phyloP scores from a whole-genome alignment of 2,888 invertebrate genomes.

The Eupithecia insigniata region DNA sequence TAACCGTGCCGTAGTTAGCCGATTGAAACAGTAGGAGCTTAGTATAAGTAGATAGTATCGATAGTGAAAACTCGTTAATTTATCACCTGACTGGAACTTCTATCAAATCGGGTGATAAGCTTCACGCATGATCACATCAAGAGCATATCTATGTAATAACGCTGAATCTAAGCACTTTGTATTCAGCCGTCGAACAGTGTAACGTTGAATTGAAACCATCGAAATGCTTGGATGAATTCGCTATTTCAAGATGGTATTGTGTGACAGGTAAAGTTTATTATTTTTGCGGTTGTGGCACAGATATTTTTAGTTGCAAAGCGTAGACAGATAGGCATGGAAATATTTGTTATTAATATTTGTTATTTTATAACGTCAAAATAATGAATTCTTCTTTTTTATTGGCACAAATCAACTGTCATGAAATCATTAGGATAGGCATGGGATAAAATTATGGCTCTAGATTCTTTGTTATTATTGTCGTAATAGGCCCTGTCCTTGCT shows the following conservation, averaged over 20 bases:
- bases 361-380: neutral
- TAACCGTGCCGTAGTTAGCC: neutral
- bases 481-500: neutral
- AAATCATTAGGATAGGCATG: neutral
- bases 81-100: conserved; percentile 24
- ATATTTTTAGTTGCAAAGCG: neutral
- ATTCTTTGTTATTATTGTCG: neutral
- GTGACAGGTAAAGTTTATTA: conserved; percentile 47
- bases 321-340: neutral
- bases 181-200: conserved; percentile 42
- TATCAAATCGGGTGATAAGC: conserved; percentile 34
- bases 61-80: conserved; percentile 19
- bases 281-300: neutral
- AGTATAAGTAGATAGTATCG: neutral
- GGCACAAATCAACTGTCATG: neutral
- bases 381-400: too few species aligned
- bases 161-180: conserved; percentile 40
- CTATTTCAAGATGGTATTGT: conserved; percentile 48
- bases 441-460: neutral
- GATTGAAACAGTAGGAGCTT: conserved; percentile 1
- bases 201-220: conserved; percentile 33
- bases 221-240: conserved; percentile 33
- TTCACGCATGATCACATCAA: conserved; percentile 43
- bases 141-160: conserved; percentile 52
- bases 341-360: too few species aligned